phyloP scores from a whole-genome alignment of 2,797 vertebrate species.

The Acanthornis magna region DNA sequence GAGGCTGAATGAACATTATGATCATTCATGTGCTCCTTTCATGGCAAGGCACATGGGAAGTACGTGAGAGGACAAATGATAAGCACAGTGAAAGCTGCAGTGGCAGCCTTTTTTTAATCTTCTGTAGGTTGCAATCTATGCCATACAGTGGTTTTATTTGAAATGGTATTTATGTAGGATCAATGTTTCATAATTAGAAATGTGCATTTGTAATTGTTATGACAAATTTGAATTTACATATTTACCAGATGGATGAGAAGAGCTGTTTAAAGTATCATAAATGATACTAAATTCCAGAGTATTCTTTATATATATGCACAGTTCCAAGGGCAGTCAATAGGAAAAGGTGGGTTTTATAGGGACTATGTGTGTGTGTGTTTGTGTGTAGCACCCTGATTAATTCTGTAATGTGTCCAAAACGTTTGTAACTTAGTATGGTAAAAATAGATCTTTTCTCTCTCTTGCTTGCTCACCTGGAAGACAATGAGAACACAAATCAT shows the following conservation, averaged over 20 bases:
- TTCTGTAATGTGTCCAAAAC: not conserved
- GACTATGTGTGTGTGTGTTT: accelerated
- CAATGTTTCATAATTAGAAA: not conserved
- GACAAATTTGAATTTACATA: not conserved
- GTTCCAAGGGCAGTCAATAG: not conserved
- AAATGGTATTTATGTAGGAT: not conserved
- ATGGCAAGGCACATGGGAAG: not conserved
- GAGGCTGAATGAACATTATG: slow-evolving; percentile 7
- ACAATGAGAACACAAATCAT: not conserved
- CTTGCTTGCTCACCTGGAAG: not conserved
- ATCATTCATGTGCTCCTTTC: not conserved
- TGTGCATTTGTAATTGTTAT: not conserved
- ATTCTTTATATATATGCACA: not conserved
- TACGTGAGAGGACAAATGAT: slow-evolving; percentile 19
- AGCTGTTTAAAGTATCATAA: not conserved
- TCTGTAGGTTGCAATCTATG: not conserved
- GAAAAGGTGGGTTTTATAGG: not conserved
- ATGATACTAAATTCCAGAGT: not conserved
- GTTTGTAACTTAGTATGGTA: not conserved
- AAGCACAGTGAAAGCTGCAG: not conserved
- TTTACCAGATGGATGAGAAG: not conserved
- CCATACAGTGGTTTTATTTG: not conserved
- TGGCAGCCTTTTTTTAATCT: not conserved
- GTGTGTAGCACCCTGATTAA: not conserved
- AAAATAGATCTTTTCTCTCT: not conserved